Base-by-base conservation (phyloP, 2,113 vertebrate species). In the Xiphorhynchus elegans region DNA sequence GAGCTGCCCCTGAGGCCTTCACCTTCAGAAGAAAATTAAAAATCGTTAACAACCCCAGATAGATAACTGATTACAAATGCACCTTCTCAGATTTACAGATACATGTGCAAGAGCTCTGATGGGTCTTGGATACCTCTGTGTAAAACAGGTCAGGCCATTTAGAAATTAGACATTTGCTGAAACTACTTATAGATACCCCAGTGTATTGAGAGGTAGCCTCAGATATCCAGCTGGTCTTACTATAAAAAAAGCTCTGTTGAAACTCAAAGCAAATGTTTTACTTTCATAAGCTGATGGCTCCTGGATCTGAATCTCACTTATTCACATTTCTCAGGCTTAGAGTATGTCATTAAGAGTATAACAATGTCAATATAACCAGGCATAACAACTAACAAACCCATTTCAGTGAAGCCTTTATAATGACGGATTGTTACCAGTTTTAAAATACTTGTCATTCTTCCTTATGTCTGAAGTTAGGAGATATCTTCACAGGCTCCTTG, bases 371-470 rank as follows among this genome's bases (percentile, higher is more conserved):
- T 11, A 33, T 67, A 94, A 83, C 66, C 69, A 89, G 1, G 0
- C 47, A 25, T 56, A 95, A 72, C 66, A 94, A 87, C 31, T 69
- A 84, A 76, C 77, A 87, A 93, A 87, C 39, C 58, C 15, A 16
- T 59, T 88, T 85, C 63, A 63, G 55, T 59, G 40, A 91, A 87
- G 91, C 7, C 40, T 87, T 93, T 89, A 66, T 50, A 93, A 63
- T 49, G 70, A 96, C 3, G 7, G 67, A 94, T 80, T 74, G 58
- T 42, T 80, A 85, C 26, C 37, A 63, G 28, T 82, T 90, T 90
- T 52, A 50, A 95, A 95, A 93, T 88, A 80, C 63, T 88, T 93
- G 63, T 44, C 94, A 93, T 90, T 42, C 39, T 58, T 93, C 58
- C 74, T 93, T 70, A 70, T 20, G 33, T 53, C 87, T 93, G 63